A percentile compares a stretch with the other conserved stretches of the same genome.
These are phyloP conservation scores for Idaea dimidiata DNA, from an alignment of 2,888 invertebrate genomes.

Conservation along the genomic window DNA sequence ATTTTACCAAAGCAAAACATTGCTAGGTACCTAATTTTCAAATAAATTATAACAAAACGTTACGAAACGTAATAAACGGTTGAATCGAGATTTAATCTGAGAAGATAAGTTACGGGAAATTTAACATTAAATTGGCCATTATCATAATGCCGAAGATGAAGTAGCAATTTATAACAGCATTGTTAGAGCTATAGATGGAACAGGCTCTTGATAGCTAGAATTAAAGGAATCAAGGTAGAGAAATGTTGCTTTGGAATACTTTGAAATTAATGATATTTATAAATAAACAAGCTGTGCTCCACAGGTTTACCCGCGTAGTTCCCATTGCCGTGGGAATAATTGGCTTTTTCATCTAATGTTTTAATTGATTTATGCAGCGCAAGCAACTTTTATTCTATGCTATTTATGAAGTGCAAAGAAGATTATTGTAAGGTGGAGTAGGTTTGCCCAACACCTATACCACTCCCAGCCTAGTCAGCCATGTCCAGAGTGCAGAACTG, in stretches of 20 bases:
- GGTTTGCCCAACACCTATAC: too few relatives aligned
- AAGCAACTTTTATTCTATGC: too few relatives aligned
- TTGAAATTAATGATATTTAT: too few relatives aligned
- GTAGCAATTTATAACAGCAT: slow-evolving; percentile 20
- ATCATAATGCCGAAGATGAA: slow-evolving; percentile 23
- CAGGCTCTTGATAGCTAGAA: not conserved
- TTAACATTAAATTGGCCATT: slow-evolving; percentile 27
- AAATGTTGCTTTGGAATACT: not conserved
- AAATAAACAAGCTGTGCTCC: too few relatives aligned
- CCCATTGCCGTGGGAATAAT: too few relatives aligned
- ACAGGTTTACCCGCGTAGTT: too few relatives aligned
- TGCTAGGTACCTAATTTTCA: not conserved
- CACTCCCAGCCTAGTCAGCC: too few relatives aligned
- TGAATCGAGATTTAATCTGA: slow-evolving; percentile 3
- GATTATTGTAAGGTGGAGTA: too few relatives aligned
- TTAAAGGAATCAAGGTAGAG: slow-evolving; percentile 3
- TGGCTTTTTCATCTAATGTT: too few relatives aligned
- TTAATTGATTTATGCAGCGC: too few relatives aligned
- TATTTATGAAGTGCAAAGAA: too few relatives aligned
- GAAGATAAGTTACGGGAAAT: slow-evolving; percentile 19
- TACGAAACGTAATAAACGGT: not conserved
- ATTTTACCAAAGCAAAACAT: not conserved
- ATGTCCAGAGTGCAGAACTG: too few relatives aligned
- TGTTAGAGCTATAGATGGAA: slow-evolving; percentile 5
- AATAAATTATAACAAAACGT: not conserved